Percentiles rank a stretch among this genome's conserved stretches.
phyloP scores from a whole-genome alignment of 2,113 vertebrate genomes.

The Charadrius vociferus region DNA sequence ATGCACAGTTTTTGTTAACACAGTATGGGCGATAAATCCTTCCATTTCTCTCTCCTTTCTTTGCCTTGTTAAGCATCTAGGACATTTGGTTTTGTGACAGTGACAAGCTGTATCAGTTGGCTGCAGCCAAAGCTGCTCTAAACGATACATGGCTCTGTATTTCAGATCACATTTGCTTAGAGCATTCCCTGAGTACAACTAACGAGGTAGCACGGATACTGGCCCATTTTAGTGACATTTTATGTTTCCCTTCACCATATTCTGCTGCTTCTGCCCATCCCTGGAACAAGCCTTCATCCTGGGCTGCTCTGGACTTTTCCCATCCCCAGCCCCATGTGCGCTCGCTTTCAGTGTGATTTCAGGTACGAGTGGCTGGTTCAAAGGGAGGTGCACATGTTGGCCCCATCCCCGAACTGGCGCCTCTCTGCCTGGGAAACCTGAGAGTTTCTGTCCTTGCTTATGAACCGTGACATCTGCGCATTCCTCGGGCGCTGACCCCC shows the following conservation, averaged over 20 bases:
- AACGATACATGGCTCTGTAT: neutral
- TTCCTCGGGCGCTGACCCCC: slow-evolving; percentile 83
- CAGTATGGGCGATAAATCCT: neutral
- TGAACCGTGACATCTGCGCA: slow-evolving; percentile 89
- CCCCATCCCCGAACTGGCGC: slow-evolving; percentile 80
- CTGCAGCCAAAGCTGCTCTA: neutral
- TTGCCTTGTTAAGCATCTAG: neutral
- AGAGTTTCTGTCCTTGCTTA: slow-evolving; percentile 78
- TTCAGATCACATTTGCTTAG: neutral
- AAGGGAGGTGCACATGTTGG: slow-evolving; percentile 77
- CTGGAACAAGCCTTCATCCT: neutral
- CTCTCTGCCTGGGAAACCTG: slow-evolving; percentile 83
- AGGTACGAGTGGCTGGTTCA: slow-evolving; percentile 73
- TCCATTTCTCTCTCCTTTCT: neutral
- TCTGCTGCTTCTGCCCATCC: neutral
- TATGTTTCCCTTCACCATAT: neutral
- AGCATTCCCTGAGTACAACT: neutral
- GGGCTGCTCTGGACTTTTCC: neutral
- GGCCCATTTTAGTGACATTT: neutral
- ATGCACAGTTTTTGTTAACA: neutral
- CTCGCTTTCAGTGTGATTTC: neutral
- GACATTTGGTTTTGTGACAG: neutral
- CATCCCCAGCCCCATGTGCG: neutral
- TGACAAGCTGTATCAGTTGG: neutral
- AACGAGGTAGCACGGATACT: neutral